phyloP scores from a whole-genome alignment of 2,888 invertebrate species.

The Nomada ferruginata region DNA sequence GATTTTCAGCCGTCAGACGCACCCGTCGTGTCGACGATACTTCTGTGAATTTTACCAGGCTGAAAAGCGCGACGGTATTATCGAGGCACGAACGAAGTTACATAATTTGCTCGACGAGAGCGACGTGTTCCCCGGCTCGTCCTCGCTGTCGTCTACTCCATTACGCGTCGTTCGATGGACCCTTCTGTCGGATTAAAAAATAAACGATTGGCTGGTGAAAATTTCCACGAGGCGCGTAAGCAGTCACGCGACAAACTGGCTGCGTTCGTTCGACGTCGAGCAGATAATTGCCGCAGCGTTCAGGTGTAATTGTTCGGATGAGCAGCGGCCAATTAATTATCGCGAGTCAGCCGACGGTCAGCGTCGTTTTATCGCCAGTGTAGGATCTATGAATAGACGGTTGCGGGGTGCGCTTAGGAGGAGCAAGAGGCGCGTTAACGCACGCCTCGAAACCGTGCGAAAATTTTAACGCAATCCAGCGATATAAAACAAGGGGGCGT shows the following conservation, averaged over 20 bases:
- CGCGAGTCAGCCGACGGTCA: conserved; percentile 40
- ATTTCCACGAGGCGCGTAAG: conserved; percentile 48
- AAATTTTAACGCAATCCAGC: conserved; percentile 37
- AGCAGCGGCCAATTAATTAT: conserved; percentile 69
- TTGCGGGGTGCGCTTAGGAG: background rate
- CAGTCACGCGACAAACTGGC: conserved; percentile 46
- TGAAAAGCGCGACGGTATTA: conserved; percentile 18
- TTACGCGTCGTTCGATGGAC: conserved; percentile 12
- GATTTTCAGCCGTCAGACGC: conserved; percentile 49
- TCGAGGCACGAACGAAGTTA: background rate
- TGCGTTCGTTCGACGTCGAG: conserved; percentile 33
- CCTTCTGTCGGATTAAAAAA: background rate
- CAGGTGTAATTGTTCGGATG: conserved; percentile 66
- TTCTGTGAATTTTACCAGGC: background rate
- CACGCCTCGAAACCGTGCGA: conserved; percentile 28
- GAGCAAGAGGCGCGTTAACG: background rate
- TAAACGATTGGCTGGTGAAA: conserved; percentile 10
- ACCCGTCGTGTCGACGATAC: background rate
- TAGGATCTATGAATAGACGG: conserved; percentile 56
- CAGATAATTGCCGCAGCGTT: conserved; percentile 65
- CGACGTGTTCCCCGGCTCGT: conserved; percentile 3
- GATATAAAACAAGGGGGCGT: conserved; percentile 45
- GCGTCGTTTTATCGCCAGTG: conserved; percentile 60
- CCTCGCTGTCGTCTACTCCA: conserved; percentile 5
- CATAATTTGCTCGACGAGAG: conserved; percentile 23